phyloP scores from a whole-genome alignment of 2,888 invertebrate genomes.

The Erebia palarica region DNA sequence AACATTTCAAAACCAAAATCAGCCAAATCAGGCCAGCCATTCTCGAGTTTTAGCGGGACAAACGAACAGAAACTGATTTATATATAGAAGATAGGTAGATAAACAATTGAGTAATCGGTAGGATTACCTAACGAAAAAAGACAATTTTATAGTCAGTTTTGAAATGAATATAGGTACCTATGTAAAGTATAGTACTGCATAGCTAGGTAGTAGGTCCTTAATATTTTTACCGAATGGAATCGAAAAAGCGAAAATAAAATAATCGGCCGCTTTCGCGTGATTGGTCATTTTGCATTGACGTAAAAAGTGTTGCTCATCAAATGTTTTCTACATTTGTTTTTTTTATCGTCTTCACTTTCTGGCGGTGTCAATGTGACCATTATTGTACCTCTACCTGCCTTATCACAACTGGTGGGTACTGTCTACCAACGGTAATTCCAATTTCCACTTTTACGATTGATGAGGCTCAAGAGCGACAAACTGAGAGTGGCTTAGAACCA shows the following conservation, averaged over 20 bases:
- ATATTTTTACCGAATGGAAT: background rate
- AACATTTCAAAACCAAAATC: too few relatives aligned
- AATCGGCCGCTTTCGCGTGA: conserved; percentile 29
- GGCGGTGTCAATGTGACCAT: conserved; percentile 41
- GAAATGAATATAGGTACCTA: too few relatives aligned
- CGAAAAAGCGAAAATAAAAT: background rate
- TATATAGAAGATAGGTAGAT: too few relatives aligned
- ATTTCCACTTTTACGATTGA: background rate
- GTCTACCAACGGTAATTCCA: background rate
- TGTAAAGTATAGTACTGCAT: too few relatives aligned
- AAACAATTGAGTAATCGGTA: too few relatives aligned
- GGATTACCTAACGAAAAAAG: too few relatives aligned
- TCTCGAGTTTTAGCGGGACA: too few relatives aligned
- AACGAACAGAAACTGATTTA: too few relatives aligned
- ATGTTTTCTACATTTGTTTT: conserved; percentile 32
- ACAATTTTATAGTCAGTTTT: too few relatives aligned
- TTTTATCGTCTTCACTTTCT: conserved; percentile 37
- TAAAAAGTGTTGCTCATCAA: conserved; percentile 21
- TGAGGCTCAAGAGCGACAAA: background rate
- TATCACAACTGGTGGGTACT: background rate
- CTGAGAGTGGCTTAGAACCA: too few relatives aligned
- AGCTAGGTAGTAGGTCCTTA: too few relatives aligned
- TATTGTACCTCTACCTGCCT: conserved; percentile 26
- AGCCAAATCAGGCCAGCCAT: too few relatives aligned
- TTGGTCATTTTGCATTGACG: conserved; percentile 21